Base-by-base conservation (phyloP, 2,797 vertebrate genomes). In the Myripristis jacobus region DNA sequence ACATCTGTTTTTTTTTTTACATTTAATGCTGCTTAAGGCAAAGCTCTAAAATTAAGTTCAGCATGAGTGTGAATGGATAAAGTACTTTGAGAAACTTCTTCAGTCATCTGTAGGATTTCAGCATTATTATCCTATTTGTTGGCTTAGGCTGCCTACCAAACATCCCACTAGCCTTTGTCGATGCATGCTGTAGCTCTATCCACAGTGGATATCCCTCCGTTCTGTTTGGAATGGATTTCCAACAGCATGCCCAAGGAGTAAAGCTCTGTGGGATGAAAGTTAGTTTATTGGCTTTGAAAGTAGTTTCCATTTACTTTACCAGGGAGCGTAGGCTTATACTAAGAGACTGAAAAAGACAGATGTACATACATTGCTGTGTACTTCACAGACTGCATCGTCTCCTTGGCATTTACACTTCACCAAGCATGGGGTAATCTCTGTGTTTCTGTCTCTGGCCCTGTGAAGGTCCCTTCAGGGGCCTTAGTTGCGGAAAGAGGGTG, bases 251-350 rank as follows among this genome's bases (percentile, higher is more conserved):
- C 31, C 13, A 8, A 31, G 31, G 55, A 41, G 22, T 22, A 13
- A 76, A 60, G 27, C 70, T 71, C 67, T 27, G 50, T 19, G 34
- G 61, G 48, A 74, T 70, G 46, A 78, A 70, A 76, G 68, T 63
- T 71, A 41, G 75, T 79, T 66, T 70, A 79, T 22, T 56, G 54
- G 18, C 54, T 56, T n/a, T 56, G 31, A 58, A 58, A 80, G 79
- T 67, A 56, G 79, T 78, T 84, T 79, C 51, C 51, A 71, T 88
- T 88, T 84, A 80, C 78, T 84, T 76, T 51, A 70, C 59, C 53
- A 27, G 65, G 62, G 59, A 66, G 75, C 76, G 63, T n/a, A 75
- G 51, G 77, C 65, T 79, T 81, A 62, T 29, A 53, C 70, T n/a
- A 11, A 58, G 70, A 75, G 80, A 82, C 81, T 81, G 66, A 76